Base-by-base conservation (phyloP, 2,797 vertebrate species). In the Artibeus lituratus region DNA sequence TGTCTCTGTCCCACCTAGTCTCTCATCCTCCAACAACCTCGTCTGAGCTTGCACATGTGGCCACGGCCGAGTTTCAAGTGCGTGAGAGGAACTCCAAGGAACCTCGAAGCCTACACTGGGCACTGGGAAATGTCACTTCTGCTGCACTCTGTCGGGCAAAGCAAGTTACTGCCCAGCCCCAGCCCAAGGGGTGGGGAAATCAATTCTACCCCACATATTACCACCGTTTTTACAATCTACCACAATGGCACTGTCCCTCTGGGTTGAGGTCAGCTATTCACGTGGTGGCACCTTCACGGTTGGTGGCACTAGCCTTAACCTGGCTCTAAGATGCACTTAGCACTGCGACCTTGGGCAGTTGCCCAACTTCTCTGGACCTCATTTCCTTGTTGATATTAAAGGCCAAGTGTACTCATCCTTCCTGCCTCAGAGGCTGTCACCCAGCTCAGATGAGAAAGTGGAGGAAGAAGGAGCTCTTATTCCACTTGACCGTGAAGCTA, bases 401-500 rank as follows among this genome's bases (percentile, higher is more conserved):
- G 37, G 49, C 21, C 84, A 65, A 57, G 49, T 8, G 49, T 16
- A 39, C 44, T 44, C 5, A 7, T 39, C 51, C 80, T 47, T 4
- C 42, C 85, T 53, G 16, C 26, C 47, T 88, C 55, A 1, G 35
- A 24, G 9, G 18, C 7, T 73, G 65, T 76, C 77, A n/a, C 16
- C 74, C 70, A 73, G 69, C 16, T 57, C 78, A 19, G 49, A 73
- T 29, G 59, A 51, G 35, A 77, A 0, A 6, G 44, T 2, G 7
- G 72, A 73, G 65, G 19, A 9, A 70, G 49, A 47, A 42, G 21
- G 21, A 53, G 37, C 85, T 83, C 85, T 83, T 81, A 37, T 53
- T 70, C 76, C 49, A 72, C 59, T 42, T 88, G 92, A 72, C 86
- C 86, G 85, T 92, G 92, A 81, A 35, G 76, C 91, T 57, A 42